phyloP scores from a whole-genome alignment of 64 coral and sea anemone genomes.

The Actinia equina region DNA sequence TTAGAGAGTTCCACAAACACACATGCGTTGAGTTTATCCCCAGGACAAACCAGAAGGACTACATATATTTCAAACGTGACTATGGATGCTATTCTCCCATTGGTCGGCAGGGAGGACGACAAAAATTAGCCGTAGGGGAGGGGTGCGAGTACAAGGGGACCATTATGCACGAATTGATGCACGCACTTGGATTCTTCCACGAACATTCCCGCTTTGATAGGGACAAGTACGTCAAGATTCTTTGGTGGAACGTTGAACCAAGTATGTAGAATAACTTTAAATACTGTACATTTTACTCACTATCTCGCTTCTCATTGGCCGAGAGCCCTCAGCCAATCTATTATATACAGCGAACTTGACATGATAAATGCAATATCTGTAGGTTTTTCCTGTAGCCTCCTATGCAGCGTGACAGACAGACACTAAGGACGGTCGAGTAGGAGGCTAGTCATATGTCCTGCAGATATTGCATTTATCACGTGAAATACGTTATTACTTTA shows the following conservation, averaged over 20 bases:
- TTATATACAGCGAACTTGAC: no score
- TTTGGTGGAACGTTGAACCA: constrained; percentile 71
- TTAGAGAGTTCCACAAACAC: constrained; percentile 43
- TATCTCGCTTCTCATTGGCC: no score
- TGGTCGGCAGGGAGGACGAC: constrained; percentile 54
- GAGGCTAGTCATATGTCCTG: no score
- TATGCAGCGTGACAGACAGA: no score
- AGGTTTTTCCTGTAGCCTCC: no score
- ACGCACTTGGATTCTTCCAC: constrained; percentile 62
- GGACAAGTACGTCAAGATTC: constrained; percentile 58
- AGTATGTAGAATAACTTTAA: neutral
- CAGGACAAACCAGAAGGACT: constrained; percentile 32
- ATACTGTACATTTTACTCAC: no score
- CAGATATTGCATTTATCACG: no score
- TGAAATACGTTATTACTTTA: no score
- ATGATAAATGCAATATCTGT: no score
- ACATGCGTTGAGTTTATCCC: constrained; percentile 52
- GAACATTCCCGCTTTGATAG: constrained; percentile 61
- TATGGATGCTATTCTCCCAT: constrained; percentile 58
- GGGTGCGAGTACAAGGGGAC: constrained; percentile 60
- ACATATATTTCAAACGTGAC: constrained; percentile 31
- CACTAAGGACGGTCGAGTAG: no score
- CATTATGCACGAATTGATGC: constrained; percentile 65
- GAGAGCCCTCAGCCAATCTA: no score
- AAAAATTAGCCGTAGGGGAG: constrained; percentile 59